Percentiles rank a stretch among this genome's conserved stretches.
Conservation (phyloP, 2,888 invertebrate genomes). For the Horisme vitalbata region DNA sequence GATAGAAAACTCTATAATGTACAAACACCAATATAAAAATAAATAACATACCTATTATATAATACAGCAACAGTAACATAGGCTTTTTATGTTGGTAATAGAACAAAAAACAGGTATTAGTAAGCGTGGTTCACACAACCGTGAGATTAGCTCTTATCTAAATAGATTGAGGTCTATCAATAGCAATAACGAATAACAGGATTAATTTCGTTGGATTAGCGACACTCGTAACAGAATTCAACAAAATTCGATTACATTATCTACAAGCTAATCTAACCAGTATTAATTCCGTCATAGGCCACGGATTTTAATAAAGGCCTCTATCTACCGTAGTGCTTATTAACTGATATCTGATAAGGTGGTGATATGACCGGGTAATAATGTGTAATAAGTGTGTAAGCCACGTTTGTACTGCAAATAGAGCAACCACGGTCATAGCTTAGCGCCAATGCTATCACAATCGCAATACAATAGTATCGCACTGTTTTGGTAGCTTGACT, state of each 20-base stretch:
- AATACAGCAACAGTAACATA: too few species aligned
- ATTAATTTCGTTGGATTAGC: slow-evolving; percentile 10
- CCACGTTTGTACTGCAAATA: background rate
- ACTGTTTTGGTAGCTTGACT: too few species aligned
- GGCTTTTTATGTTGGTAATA: too few species aligned
- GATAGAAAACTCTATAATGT: too few species aligned
- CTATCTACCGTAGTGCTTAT: slow-evolving; percentile 28
- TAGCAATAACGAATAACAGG: slow-evolving; percentile 7
- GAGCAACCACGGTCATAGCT: background rate
- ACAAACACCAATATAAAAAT: too few species aligned
- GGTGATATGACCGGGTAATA: slow-evolving; percentile 14
- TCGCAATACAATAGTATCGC: too few species aligned
- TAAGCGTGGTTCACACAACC: too few species aligned
- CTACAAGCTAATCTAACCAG: slow-evolving; percentile 9
- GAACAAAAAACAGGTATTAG: too few species aligned
- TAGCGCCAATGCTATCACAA: too few species aligned
- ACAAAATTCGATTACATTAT: slow-evolving; percentile 23
- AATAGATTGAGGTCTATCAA: background rate
- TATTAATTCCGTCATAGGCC: slow-evolving; percentile 29
- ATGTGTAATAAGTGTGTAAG: slow-evolving; percentile 20
- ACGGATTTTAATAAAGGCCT: slow-evolving; percentile 39
- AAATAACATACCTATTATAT: too few species aligned
- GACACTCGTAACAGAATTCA: slow-evolving; percentile 15
- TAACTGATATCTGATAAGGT: slow-evolving; percentile 31
- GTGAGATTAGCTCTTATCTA: too few species aligned